Conservation (phyloP, 1,140 invertebrate species). For the Cyclargus thomasi region DNA sequence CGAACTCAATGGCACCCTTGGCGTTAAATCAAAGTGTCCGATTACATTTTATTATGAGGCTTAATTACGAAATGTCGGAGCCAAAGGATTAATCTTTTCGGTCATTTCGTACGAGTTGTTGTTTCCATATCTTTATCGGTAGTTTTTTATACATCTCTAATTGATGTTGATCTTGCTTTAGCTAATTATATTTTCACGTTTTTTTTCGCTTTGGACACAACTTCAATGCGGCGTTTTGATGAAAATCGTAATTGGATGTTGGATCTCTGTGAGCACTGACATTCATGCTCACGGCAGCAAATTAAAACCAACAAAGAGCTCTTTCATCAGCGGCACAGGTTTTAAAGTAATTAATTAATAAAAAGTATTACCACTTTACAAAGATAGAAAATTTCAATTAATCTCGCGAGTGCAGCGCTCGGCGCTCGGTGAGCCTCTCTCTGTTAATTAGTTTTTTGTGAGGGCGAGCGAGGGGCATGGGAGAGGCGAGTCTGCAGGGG, state of each 20-base stretch:
- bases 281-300: neutral
- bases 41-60: constrained; percentile 1
- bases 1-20: constrained; percentile 25
- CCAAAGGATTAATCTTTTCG: neutral
- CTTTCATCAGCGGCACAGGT: neutral
- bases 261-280: too few relatives aligned
- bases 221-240: too few relatives aligned
- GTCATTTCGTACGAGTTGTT: neutral
- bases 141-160: neutral
- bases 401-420: constrained; percentile 46
- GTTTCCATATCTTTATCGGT: neutral
- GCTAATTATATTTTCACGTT: too few relatives aligned
- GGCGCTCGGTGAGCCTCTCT: constrained; percentile 45
- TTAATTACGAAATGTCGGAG: neutral
- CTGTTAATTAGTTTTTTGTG: constrained; percentile 74
- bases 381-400: constrained; percentile 42
- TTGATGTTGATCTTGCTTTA: neutral
- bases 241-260: too few relatives aligned
- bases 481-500: neutral
- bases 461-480: constrained; percentile 40
- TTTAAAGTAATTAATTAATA: constrained; percentile 22
- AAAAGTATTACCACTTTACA: constrained; percentile 23
- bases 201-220: too few relatives aligned
- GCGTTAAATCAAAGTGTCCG: neutral
- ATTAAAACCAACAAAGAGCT: constrained; percentile 1